Base-by-base conservation (phyloP, 2,888 invertebrate species). In the Ochropleura plecta region DNA sequence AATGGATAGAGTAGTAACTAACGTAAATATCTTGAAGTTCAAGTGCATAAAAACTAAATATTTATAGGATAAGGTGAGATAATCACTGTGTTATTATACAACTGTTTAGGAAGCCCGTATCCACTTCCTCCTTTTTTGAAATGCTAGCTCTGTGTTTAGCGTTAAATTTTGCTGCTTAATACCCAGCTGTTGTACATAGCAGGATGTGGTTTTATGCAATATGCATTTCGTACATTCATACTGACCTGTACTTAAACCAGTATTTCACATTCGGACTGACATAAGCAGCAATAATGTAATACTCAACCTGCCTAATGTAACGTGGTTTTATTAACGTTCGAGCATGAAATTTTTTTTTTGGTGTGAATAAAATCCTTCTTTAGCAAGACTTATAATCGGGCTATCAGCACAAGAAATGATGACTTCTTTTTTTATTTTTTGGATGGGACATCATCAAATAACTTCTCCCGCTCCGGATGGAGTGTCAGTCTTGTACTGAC, bases 21-120 rank as follows among this genome's bases (percentile, higher is more conserved):
- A 86, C 86, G 84, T 87, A 89, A 90, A 90, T 87, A 85, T 84
- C 72, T 83, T 86, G 82, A 88, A 86, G 90, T 92, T 92, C 92
- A 92, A 92, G 91, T 90, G 89, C 90, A 88, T 83, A 81, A 85
- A 87, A 87, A 87, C 82, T 76, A 76, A 73, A 85, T 87, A 88
- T 87, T 87, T 87, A 88, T 88, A 81, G 86, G 79, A 83, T 84
- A 87, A 89, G 88, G 88, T 88, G 82, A 84, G 55, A 81, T 81
- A 67, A 46, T 67, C 62, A 69, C 40, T 53, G 44, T 3, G 42
- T 69, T 40, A 14, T 6, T 20, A 53, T 53, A 30, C 42, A 62
- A 49, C 49, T 49, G 53, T 48, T 73, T 57, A 63, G 64, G 73
- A 81, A 84, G 51, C 48, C 40, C n/a, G 60, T 62, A 75, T 84